A percentile compares a stretch with the other conserved stretches of the same genome.
Conservation (phyloP, 1,140 invertebrate genomes). For the Eumaeus atala region DNA sequence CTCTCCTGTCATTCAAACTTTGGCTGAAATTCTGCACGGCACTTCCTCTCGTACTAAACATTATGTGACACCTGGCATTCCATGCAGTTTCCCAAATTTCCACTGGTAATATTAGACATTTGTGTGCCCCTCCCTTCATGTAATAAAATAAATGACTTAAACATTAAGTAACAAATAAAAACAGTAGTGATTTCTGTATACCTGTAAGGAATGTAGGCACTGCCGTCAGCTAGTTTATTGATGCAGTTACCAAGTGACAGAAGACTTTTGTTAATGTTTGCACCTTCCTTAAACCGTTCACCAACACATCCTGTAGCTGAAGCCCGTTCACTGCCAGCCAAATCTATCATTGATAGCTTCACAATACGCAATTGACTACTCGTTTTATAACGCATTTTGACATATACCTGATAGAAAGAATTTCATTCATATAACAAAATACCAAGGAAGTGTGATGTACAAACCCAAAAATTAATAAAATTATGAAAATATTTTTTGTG, state of each 20-base stretch:
- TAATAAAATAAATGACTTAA: no score
- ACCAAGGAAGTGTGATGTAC: no score
- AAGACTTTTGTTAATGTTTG: constrained; percentile 95
- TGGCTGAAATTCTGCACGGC: no score
- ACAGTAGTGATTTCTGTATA: constrained; percentile 17
- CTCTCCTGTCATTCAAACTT: no score
- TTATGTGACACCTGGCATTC: no score
- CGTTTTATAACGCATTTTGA: constrained; percentile 79
- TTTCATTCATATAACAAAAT: no score
- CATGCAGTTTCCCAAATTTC: no score
- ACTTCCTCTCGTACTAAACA: no score
- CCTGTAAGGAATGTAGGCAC: constrained; percentile 89
- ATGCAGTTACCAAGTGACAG: constrained; percentile 96
- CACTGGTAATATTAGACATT: no score
- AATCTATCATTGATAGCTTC: constrained; percentile 95
- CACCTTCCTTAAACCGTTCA: constrained; percentile 91
- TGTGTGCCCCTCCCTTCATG: no score
- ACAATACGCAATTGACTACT: constrained; percentile 78
- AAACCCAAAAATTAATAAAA: no score
- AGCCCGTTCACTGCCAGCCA: constrained; percentile 94
- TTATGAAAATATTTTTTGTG: no score
- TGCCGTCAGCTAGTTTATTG: constrained; percentile 88
- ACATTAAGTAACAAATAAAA: constrained; percentile 4
- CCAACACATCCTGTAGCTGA: constrained; percentile 86
- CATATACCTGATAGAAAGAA: constrained; percentile 72